Percentiles rank a stretch among this genome's conserved stretches.
phyloP scores from a whole-genome alignment of 2,797 vertebrate genomes.

The Podarcis lilfordi region DNA sequence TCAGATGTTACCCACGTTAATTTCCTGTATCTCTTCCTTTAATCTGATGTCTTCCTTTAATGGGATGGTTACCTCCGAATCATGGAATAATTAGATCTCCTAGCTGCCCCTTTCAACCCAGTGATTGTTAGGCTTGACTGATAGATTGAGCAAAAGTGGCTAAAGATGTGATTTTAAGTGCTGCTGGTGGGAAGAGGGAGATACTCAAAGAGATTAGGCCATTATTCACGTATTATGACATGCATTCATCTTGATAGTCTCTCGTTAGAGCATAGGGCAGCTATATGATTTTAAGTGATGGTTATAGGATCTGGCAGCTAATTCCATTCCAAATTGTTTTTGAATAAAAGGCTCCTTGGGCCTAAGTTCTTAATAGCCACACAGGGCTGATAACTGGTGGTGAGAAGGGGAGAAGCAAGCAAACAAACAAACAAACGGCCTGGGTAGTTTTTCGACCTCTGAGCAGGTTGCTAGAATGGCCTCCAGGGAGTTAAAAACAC shows the following conservation, averaged over 20 bases:
- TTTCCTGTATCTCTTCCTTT: neutral
- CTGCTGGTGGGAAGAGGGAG: constrained; percentile 19
- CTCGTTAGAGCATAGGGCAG: constrained; percentile 18
- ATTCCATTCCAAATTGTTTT: constrained; percentile 37
- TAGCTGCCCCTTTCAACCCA: neutral
- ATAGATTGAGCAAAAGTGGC: constrained; percentile 19
- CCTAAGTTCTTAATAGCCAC: neutral
- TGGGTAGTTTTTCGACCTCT: neutral
- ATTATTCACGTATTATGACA: constrained; percentile 40
- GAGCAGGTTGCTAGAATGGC: neutral
- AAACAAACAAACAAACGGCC: neutral
- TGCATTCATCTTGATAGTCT: constrained; percentile 14
- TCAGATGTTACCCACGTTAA: constrained; percentile 8
- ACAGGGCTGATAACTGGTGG: neutral
- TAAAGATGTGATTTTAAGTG: constrained; percentile 34
- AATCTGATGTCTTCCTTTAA: constrained; percentile 29
- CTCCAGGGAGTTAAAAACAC: no score
- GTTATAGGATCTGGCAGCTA: constrained; percentile 28
- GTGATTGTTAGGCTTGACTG: neutral
- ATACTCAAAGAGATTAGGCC: constrained; percentile 32
- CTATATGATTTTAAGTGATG: neutral
- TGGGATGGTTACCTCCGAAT: neutral
- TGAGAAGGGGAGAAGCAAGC: neutral
- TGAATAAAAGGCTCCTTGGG: constrained; percentile 6
- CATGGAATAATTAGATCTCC: constrained; percentile 38